These are phyloP conservation scores for Cantharis lateralis DNA, from an alignment of 2,888 invertebrate genomes.

Conservation along the genomic window DNA sequence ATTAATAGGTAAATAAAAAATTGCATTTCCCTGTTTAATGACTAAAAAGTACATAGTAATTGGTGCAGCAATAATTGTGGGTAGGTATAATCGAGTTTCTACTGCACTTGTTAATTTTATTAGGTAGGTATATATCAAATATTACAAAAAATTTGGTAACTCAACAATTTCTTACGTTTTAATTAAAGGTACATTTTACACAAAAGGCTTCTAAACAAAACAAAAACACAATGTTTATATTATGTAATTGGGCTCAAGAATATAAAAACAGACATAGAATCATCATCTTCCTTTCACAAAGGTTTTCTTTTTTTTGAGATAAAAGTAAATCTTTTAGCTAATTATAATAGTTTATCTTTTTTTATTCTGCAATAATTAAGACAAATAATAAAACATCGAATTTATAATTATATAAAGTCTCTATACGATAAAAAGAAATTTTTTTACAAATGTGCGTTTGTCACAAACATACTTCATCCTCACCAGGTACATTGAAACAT, in stretches of 20 bases:
- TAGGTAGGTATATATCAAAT: background rate
- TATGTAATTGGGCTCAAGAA: background rate
- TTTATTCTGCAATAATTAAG: background rate
- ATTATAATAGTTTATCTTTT: background rate
- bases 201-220: background rate
- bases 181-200: background rate
- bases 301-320: background rate
- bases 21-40: background rate
- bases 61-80: background rate
- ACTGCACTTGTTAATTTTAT: background rate
- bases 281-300: background rate
- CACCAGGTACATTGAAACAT: slow-evolving; percentile 51
- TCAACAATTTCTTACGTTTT: background rate
- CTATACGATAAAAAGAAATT: slow-evolving; percentile 61
- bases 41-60: background rate
- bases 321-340: background rate
- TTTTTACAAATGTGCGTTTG: slow-evolving; percentile 63
- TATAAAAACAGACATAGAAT: background rate
- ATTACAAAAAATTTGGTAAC: background rate
- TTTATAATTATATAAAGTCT: slow-evolving; percentile 54
- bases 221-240: background rate
- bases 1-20: background rate
- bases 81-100: slow-evolving; percentile 1
- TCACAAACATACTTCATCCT: slow-evolving; percentile 50
- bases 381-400: slow-evolving; percentile 12